Percentiles rank a stretch among this genome's conserved stretches.
These are phyloP conservation scores for Drosophila equinoxialis DNA, from an alignment of 1,140 invertebrate species.

Conservation along the genomic window DNA sequence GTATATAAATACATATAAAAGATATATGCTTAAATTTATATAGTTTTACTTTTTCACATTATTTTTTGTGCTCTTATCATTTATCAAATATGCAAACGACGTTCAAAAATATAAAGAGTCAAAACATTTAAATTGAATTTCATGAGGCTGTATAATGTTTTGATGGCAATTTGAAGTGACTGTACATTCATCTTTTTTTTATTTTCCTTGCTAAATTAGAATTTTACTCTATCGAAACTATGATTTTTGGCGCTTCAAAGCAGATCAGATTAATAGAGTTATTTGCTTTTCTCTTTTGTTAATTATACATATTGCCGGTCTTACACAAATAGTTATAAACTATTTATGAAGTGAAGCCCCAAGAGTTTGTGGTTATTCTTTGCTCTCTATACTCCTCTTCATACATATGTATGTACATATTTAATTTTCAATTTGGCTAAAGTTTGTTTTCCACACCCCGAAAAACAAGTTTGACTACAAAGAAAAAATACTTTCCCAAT, in stretches of 20 bases:
- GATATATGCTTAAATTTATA: background rate
- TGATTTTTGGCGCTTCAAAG: too few species aligned
- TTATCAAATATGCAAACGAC: too few species aligned
- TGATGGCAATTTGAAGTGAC: background rate
- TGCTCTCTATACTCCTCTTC: background rate
- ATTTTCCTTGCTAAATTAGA: too few species aligned
- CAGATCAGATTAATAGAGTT: too few species aligned
- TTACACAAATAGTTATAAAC: background rate
- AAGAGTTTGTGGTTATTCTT: background rate
- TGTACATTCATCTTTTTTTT: background rate
- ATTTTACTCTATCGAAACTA: background rate
- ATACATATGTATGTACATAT: background rate
- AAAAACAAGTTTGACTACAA: background rate
- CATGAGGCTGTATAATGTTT: background rate
- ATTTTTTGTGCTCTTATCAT: too few species aligned
- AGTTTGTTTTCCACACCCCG: conserved; percentile 4
- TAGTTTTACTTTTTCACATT: background rate
- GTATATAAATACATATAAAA: background rate
- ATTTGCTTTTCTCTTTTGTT: too few species aligned
- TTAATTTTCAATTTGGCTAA: background rate
- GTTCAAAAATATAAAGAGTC: background rate
- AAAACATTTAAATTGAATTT: background rate
- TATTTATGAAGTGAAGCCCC: background rate
- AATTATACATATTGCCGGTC: too few species aligned
- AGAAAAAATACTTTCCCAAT: conserved; percentile 2